These are phyloP conservation scores for Heliconius melpomene DNA, from an alignment of 1,140 invertebrate genomes.

Conservation along the genomic window DNA sequence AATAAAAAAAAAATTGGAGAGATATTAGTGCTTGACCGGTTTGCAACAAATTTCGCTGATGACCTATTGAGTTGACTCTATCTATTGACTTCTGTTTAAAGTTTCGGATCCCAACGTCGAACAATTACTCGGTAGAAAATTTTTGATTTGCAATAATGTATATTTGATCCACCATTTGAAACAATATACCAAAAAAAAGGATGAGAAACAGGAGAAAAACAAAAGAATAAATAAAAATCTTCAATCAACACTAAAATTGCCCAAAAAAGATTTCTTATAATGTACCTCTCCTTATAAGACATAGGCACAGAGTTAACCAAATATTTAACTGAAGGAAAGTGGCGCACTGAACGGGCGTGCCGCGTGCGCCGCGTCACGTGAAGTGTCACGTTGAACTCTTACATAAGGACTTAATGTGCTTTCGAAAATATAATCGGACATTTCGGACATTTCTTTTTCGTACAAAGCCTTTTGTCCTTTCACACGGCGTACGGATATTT, in stretches of 20 bases:
- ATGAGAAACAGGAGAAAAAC: not conserved
- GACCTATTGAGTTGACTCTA: conserved; percentile 42
- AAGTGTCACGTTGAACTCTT: conserved; percentile 80
- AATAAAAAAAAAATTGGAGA: conserved; percentile 39
- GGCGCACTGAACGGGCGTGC: conserved; percentile 66
- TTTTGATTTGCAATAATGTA: not conserved
- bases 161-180: not conserved
- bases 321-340: conserved; percentile 74
- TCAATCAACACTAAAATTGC: not conserved
- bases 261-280: not conserved
- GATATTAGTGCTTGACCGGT: conserved; percentile 38
- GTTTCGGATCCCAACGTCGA: conserved; percentile 18
- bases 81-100: conserved; percentile 43
- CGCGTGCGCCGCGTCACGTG: conserved; percentile 42
- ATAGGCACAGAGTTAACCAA: conserved; percentile 56
- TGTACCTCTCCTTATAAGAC: conserved; percentile 19
- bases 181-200: not conserved
- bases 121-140: not conserved
- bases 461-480: conserved; percentile 57
- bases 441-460: conserved; percentile 63
- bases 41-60: conserved; percentile 37
- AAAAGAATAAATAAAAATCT: not conserved
- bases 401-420: conserved; percentile 76
- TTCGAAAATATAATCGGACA: conserved; percentile 76
- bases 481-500: conserved; percentile 8